Evolutionary conservation across 2,888 invertebrate species (phyloP), one percentile per base, ranked within the genome.

Genomic region (Nasonia oneida): DNA sequence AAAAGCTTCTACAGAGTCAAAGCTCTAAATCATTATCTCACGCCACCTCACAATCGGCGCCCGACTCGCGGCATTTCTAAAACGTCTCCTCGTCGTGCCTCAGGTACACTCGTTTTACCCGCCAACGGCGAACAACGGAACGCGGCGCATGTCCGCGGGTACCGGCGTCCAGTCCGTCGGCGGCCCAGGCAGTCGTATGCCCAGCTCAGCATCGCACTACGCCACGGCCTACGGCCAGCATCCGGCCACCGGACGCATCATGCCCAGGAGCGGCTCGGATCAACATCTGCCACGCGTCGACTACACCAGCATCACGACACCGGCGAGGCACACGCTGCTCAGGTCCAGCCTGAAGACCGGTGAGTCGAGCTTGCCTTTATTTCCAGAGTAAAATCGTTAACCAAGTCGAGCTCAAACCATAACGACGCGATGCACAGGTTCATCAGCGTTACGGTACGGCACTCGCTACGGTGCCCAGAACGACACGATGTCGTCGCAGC

Each of bases 181-280:
- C 15, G 81, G 88, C 47, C 29, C 73, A 10, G 64, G 73, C 4
- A 61, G 91, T 61, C 91, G 92, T 87, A 91, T 94, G 64, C 93
- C 94, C 12, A 93, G 94, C 81, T 94, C 94, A 89, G 92, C 94
- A 15, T 93, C 94, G 42, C 91, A 91, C 71, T 93, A 93, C 79
- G 92, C 90, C 33, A 53, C 86, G 18, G 88, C 88, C 18, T 95
- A 94, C 90, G 94, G 94, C 50, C 95, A 95, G 89, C 95, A 95
- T 89, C 89, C 94, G 14, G 93, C 93, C 64, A 94, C 94, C 23
- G 94, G 94, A 50, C 93, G 95, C 81, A 94, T 95, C 81, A 95
- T 98, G 94, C 97, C 98, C 23, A 95, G 98, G 82, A 98, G 98
- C 80, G 98, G 98, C 37, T 98, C 98, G 70, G 98, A 98, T 94